phyloP scores from a whole-genome alignment of 1,140 invertebrate genomes.

The Panonychus citri region DNA sequence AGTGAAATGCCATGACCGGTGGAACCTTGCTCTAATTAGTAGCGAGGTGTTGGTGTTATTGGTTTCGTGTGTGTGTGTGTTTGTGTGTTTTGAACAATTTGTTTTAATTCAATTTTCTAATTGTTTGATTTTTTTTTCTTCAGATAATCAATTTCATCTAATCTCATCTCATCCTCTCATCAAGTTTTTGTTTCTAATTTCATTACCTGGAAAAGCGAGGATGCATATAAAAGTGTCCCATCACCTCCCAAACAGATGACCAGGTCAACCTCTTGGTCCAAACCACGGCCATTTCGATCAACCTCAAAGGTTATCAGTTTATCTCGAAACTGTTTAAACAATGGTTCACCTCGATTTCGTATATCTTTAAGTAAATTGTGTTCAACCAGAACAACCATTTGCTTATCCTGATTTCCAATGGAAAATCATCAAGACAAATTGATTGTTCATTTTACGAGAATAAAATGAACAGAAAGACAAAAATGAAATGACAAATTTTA shows the following conservation, averaged over 20 bases:
- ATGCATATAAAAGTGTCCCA: conserved; percentile 84
- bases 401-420: conserved; percentile 41
- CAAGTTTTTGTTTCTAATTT: too few relatives aligned
- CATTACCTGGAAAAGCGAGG: conserved; percentile 52
- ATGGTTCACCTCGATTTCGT: conserved; percentile 39
- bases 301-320: conserved; percentile 73
- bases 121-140: too few relatives aligned
- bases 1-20: conserved; percentile 90
- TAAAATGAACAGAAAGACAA: neutral
- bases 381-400: conserved; percentile 84
- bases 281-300: conserved; percentile 34
- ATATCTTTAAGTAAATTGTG: conserved; percentile 61
- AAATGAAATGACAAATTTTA: too few relatives aligned
- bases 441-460: neutral
- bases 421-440: conserved; percentile 13
- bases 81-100: too few relatives aligned
- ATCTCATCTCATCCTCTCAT: too few relatives aligned
- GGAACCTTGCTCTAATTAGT: conserved; percentile 61
- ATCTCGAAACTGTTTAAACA: conserved; percentile 45
- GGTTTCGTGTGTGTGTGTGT: too few relatives aligned
- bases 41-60: too few relatives aligned
- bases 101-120: too few relatives aligned
- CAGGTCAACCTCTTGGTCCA: conserved; percentile 80
- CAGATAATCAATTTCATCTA: too few relatives aligned
- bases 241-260: conserved; percentile 87